These are phyloP conservation scores for Gila orcuttii DNA, from an alignment of 2,113 vertebrate species.

Conservation along the genomic window DNA sequence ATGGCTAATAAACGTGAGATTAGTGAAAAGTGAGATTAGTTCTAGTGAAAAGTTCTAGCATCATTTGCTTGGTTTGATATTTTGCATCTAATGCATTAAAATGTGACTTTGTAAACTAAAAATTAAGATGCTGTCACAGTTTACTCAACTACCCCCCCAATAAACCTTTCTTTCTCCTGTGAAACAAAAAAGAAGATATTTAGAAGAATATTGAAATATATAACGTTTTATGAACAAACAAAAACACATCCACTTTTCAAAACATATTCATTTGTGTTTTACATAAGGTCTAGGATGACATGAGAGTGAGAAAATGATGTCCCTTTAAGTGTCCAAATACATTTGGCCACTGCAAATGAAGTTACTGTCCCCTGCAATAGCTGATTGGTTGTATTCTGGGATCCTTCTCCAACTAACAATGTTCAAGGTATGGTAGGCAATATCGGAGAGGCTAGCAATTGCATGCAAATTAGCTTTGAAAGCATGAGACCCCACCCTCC, in stretches of 20 bases:
- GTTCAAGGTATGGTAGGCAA: too few species aligned
- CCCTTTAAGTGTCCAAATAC: neutral
- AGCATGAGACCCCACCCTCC: too few species aligned
- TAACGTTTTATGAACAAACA: neutral
- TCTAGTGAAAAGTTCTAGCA: neutral
- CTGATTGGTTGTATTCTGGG: neutral
- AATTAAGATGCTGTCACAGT: neutral
- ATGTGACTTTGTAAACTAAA: neutral
- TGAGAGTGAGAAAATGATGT: too few species aligned
- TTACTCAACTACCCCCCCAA: neutral
- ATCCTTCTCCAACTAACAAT: neutral
- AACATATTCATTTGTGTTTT: neutral
- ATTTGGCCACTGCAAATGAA: neutral
- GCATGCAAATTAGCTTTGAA: too few species aligned
- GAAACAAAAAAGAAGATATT: neutral
- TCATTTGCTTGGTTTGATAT: neutral
- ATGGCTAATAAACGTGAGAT: neutral
- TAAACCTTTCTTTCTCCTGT: neutral
- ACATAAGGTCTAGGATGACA: neutral
- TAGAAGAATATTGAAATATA: neutral
- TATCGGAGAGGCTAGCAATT: too few species aligned
- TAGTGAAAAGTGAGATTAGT: too few species aligned
- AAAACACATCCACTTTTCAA: neutral
- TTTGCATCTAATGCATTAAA: neutral
- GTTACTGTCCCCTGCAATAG: neutral